These are phyloP conservation scores for Prietella phreatophila DNA, from an alignment of 2,113 vertebrate genomes.

Conservation along the genomic window DNA sequence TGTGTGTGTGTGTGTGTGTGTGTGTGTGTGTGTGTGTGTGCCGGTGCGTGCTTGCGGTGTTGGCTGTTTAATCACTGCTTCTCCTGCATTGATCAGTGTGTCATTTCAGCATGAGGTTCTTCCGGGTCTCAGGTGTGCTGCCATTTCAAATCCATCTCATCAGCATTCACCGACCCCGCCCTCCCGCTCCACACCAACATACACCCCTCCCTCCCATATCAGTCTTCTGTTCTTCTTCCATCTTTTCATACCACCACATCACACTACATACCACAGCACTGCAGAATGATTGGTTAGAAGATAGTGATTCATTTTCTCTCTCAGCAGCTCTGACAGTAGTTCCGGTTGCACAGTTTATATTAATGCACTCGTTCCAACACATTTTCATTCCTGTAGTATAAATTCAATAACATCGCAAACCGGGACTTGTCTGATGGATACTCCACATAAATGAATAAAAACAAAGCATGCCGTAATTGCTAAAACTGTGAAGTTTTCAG, in stretches of 20 bases:
- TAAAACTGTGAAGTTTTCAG: neutral
- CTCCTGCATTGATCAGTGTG: constrained; percentile 23
- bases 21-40: neutral
- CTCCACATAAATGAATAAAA: neutral
- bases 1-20: too few species aligned
- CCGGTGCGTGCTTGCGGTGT: neutral
- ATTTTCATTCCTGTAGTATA: neutral
- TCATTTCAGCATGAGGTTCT: constrained; percentile 12
- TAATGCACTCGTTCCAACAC: neutral
- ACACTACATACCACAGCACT: neutral
- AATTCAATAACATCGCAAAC: neutral
- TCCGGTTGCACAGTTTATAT: neutral
- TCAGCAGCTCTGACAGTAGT: neutral
- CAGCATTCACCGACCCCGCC: neutral
- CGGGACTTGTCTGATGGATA: neutral
- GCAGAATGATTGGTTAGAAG: neutral
- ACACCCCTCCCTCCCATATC: neutral
- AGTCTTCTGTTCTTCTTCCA: neutral
- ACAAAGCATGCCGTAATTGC: neutral
- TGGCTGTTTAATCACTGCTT: constrained; percentile 2
- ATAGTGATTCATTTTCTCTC: neutral
- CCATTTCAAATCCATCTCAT: constrained; percentile 8
- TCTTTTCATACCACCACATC: neutral
- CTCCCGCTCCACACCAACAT: neutral
- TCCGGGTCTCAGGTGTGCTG: constrained; percentile 16